Base-by-base conservation (phyloP, 23 tunicate genomes). In the Ciona savignyi region DNA sequence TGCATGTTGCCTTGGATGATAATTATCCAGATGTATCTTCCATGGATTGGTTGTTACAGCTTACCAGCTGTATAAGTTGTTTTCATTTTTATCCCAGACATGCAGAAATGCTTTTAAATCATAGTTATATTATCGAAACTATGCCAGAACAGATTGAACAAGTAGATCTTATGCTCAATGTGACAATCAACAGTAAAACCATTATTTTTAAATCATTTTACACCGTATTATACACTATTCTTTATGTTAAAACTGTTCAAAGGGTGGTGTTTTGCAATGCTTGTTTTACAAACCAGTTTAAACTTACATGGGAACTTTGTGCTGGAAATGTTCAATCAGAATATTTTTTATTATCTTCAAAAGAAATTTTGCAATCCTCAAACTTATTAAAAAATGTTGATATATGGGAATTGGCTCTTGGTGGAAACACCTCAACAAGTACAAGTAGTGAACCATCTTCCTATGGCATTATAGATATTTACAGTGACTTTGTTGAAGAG, bases 231-330 rank as follows among this genome's bases (percentile, higher is more conserved):
- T 42, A 42, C 15, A 42, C 56, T 42, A 9, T 42, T 42, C 56
- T 42, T 42, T 42, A 15, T 9, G 15, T 42, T 6, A 42, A 42
- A 15, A 9, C 11, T 42, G 56, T 63, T 9, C 15, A 63, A 63
- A 63, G 28, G 22, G 28, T n/a, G 4, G 67, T 63, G 28, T 63
- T 63, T 63, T 63, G 67, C 24, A 63, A 63, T 25, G 67, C 67
- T 9, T n/a, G 15, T 63, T 63, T 63, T 4, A 25, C 67, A 4
- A 63, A 4, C 22, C 28, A 63, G 24, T 63, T 63, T n/a, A 63
- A 63, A 23, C 22, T 63, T 9, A 63, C 56, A 42, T 42, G 56
- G 56, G 56, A 42, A 42, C 56, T 42, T 42, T 42, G 56, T 42
- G 56, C 56, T 9, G 56, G 56, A 42, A 42, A 42, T 9, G 15